Base-by-base conservation (phyloP, 1,140 invertebrate genomes). In the Drosophila orosa region DNA sequence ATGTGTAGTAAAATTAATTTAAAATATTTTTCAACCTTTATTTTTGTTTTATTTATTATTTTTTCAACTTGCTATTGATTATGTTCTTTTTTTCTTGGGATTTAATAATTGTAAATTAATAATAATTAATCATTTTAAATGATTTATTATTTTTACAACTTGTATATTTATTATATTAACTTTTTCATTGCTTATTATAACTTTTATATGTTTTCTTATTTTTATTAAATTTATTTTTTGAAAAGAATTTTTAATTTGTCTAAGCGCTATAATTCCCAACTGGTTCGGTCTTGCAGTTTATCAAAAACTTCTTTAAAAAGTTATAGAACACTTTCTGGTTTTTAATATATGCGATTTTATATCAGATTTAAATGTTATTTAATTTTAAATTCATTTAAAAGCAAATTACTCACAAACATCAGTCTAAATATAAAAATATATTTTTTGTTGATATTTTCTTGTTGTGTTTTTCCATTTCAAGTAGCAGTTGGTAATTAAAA, bases 401-500 rank as follows among this genome's bases (percentile, higher is more conserved):
- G 12, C 5, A 0, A 22, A 22, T 12, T 22, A 5, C 2, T 22
- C 40, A 13, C 1, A 9, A 19, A 1, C 17, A 24, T 47, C 0
- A 25, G 7, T 9, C 10, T 15, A 22, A 37, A 25, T 27, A 8
- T 5, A 27, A 8, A 3, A 13, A 15, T 17, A 3, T 3, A 19
- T 7, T 9, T 19, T 24, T 35, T 15, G 24, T 0, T 1, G 5
- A 25, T 13, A 7, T 50, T 61, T 52, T 66, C 10, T 39, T 29
- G 6, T 6, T 17, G 10, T 71, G 17, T n/a, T 3, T 19, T 0
- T 9, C 5, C 55, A 13, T 8, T 15, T 31, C 8, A 29, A 50
- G 24, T 27, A 31, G 13, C 77, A 42, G 72, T 55, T 50, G 50
- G 80, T 89, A 89, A 85, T 90, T 89, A 89, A 89, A 84, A 89